Conservation (phyloP, 2,113 vertebrate species). For the Urocolius indicus region DNA sequence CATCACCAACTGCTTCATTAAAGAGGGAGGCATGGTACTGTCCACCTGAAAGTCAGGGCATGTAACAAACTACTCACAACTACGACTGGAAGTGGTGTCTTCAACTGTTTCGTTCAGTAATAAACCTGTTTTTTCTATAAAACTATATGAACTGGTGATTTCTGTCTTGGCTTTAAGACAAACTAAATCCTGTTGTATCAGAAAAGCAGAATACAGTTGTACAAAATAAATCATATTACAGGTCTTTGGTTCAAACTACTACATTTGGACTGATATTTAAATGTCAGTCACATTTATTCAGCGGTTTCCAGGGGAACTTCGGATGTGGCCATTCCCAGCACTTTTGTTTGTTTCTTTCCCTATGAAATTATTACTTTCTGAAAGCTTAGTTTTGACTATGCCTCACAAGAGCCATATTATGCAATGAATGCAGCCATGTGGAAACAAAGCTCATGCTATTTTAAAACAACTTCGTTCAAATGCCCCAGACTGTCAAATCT, state of each 20-base stretch:
- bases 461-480: constrained; percentile 8
- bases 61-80: not conserved
- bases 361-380: not conserved
- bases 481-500: not conserved
- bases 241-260: not conserved
- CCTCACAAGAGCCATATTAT: not conserved
- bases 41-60: not conserved
- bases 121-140: not conserved
- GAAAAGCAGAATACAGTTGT: not conserved
- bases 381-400: not conserved
- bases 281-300: not conserved
- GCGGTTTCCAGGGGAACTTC: not conserved
- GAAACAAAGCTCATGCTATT: constrained; percentile 35
- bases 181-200: not conserved
- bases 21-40: not conserved
- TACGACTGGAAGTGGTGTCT: not conserved
- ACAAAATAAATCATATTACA: not conserved
- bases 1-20: not conserved
- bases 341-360: not conserved
- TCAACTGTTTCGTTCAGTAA: not conserved
- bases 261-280: not conserved
- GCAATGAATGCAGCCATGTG: not conserved
- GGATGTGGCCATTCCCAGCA: not conserved
- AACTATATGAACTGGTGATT: not conserved
- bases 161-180: not conserved